Conservation (phyloP, 2,888 invertebrate genomes). For the Endotricha flammealis region DNA sequence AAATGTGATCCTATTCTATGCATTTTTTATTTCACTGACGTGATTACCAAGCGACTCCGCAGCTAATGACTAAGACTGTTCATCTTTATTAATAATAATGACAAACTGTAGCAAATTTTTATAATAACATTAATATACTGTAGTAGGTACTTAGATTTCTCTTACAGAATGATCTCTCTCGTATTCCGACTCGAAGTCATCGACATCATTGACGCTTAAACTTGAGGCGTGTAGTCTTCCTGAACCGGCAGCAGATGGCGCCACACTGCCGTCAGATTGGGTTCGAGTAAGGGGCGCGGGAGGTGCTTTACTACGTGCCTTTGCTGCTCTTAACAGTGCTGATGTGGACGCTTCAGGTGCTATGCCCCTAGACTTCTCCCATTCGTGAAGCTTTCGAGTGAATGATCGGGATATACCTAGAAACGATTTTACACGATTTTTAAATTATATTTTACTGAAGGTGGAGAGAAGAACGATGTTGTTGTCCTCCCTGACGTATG, state of each 20-base stretch:
- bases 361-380: slow-evolving; percentile 93
- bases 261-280: slow-evolving; percentile 87
- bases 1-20: too few relatives aligned
- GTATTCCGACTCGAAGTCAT: slow-evolving; percentile 78
- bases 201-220: slow-evolving; percentile 84
- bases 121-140: too few relatives aligned
- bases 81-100: too few relatives aligned
- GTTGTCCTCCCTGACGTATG: too few relatives aligned
- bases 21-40: too few relatives aligned
- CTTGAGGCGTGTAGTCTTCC: slow-evolving; percentile 84
- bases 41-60: too few relatives aligned
- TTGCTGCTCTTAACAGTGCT: slow-evolving; percentile 80
- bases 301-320: slow-evolving; percentile 43
- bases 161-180: slow-evolving; percentile 69
- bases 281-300: slow-evolving; percentile 80
- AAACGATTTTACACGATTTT: slow-evolving; percentile 12
- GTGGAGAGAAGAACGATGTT: too few relatives aligned
- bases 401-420: slow-evolving; percentile 89
- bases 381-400: slow-evolving; percentile 92
- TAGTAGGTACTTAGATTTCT: too few relatives aligned
- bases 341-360: slow-evolving; percentile 92
- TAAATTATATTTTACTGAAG: too few relatives aligned
- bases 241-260: slow-evolving; percentile 74
- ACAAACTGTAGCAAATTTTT: too few relatives aligned
- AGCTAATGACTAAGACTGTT: too few relatives aligned